These are phyloP conservation scores for Pandemis heparana DNA, from an alignment of 2,888 invertebrate species.

Conservation along the genomic window DNA sequence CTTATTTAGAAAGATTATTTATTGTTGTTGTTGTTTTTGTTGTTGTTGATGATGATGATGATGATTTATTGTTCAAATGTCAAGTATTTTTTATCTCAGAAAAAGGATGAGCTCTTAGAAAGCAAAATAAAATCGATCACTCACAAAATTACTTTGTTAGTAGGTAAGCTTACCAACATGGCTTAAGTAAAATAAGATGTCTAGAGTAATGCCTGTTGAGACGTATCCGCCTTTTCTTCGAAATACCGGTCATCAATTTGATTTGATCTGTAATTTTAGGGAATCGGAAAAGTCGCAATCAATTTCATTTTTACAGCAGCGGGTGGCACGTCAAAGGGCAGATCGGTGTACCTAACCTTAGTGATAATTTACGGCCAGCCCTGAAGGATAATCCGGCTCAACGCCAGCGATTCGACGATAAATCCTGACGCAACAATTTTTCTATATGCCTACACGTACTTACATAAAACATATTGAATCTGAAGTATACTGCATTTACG, in stretches of 20 bases:
- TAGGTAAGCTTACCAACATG: background rate
- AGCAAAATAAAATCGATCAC: background rate
- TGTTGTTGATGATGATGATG: too few species aligned
- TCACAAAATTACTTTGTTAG: background rate
- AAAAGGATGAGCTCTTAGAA: background rate
- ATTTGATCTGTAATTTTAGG: background rate
- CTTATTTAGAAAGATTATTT: background rate
- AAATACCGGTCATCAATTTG: background rate
- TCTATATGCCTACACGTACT: constrained; percentile 52
- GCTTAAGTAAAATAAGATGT: background rate
- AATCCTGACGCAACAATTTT: constrained; percentile 62
- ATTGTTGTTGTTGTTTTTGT: too few species aligned
- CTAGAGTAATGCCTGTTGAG: background rate
- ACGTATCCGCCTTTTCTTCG: background rate
- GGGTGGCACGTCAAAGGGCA: constrained; percentile 41
- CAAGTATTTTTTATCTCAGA: background rate
- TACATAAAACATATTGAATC: constrained; percentile 49
- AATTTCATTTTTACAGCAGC: constrained; percentile 24
- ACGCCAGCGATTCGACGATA: constrained; percentile 62
- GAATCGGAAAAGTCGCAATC: constrained; percentile 1
- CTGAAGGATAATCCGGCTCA: constrained; percentile 67
- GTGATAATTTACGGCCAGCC: constrained; percentile 64
- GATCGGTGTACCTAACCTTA: constrained; percentile 52
- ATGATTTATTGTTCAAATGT: too few species aligned
- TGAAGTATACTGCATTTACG: constrained; percentile 55